Conservation (phyloP, 2,797 vertebrate genomes). For the Platalea minor region DNA sequence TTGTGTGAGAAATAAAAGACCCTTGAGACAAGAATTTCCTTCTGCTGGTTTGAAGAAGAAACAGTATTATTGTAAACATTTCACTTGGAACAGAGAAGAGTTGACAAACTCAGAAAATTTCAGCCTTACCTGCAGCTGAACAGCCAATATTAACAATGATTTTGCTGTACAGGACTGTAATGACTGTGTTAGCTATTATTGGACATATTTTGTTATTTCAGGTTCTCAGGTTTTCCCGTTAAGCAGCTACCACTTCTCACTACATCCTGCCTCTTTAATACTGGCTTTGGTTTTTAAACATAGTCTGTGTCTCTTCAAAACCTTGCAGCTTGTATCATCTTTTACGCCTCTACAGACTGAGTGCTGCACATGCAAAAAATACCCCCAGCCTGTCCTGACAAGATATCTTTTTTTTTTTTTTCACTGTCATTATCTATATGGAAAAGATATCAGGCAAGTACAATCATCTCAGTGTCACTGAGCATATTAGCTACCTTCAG, state of each 20-base stretch:
- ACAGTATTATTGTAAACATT: background rate
- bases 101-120: background rate
- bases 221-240: background rate
- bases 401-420: background rate
- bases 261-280: background rate
- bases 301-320: background rate
- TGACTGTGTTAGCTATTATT: background rate
- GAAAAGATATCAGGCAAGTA: background rate
- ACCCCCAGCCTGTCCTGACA: background rate
- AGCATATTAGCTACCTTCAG: background rate
- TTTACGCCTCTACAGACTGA: background rate
- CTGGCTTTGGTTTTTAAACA: background rate
- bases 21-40: conserved; percentile 3
- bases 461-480: background rate
- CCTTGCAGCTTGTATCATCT: background rate
- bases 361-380: background rate
- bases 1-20: background rate
- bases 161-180: background rate
- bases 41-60: conserved; percentile 44
- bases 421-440: background rate
- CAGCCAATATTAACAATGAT: background rate
- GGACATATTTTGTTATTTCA: background rate
- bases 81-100: background rate
- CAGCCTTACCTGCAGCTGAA: background rate
- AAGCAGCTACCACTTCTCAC: background rate